A percentile compares a stretch with the other conserved stretches of the same genome.
Evolutionary conservation across 37 sponge, comb jelly and placozoan genomes (phyloP).

Genomic region (Cliona cf. orientalis): DNA sequence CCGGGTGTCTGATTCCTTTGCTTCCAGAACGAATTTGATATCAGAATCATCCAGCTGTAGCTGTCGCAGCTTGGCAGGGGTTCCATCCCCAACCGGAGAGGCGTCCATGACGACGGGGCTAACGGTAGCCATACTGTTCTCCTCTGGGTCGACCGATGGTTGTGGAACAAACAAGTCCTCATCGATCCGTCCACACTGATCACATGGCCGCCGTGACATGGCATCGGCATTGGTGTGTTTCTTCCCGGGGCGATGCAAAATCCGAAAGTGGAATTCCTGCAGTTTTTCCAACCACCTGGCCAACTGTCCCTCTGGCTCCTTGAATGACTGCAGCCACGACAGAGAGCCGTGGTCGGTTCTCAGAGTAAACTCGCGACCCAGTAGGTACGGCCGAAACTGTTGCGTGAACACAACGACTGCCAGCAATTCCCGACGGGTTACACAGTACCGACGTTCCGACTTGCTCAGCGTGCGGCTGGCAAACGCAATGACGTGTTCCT

Average conservation of each 20-base stretch:
- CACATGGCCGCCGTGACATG: slow-evolving; percentile 21
- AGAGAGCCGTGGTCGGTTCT: slow-evolving; percentile 39
- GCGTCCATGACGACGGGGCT: no score
- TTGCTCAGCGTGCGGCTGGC: no score
- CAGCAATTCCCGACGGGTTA: no score
- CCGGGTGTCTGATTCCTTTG: not conserved
- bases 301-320: slow-evolving; percentile 42
- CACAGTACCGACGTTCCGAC: no score
- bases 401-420: no score
- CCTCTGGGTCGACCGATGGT: not conserved
- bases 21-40: not conserved
- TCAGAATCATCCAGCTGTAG: slow-evolving; percentile 17
- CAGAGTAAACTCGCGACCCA: slow-evolving; percentile 28
- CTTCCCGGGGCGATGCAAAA: slow-evolving; percentile 43
- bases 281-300: slow-evolving; percentile 44
- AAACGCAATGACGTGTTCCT: slow-evolving; percentile 30
- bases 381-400: no score
- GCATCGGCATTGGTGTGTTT: slow-evolving; percentile 34
- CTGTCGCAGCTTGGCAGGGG: slow-evolving; percentile 17
- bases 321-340: slow-evolving; percentile 34
- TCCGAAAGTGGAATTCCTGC: slow-evolving; percentile 18
- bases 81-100: not conserved
- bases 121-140: no score
- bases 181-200: slow-evolving; percentile 17
- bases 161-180: not conserved